phyloP scores from a whole-genome alignment of 1,140 invertebrate species.

The Drosophila yakuba region DNA sequence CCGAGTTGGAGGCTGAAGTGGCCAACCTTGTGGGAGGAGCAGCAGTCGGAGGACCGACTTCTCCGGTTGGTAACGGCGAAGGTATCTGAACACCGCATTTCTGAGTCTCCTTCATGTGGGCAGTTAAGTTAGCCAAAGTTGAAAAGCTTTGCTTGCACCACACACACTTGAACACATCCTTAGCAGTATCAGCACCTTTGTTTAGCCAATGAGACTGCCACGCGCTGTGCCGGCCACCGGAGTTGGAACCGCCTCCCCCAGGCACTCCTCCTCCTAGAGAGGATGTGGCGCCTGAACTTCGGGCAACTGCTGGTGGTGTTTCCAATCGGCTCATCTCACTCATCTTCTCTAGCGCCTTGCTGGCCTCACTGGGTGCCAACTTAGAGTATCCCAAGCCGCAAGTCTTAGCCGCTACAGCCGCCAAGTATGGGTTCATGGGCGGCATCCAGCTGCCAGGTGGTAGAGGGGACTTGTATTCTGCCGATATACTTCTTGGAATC shows the following conservation, averaged over 20 bases:
- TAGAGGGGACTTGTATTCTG: conserved; percentile 85
- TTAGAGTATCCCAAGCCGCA: conserved; percentile 86
- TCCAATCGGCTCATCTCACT: conserved; percentile 92
- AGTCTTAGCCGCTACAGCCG: conserved; percentile 88
- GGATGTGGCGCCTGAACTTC: conserved; percentile 52
- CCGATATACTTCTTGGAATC: conserved; percentile 86
- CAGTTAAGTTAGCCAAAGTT: conserved; percentile 94
- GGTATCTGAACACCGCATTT: conserved; percentile 94
- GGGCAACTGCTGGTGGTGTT: conserved; percentile 36
- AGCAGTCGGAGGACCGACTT: conserved; percentile 1
- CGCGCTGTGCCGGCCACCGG: conserved; percentile 91
- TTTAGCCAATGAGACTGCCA: conserved; percentile 98
- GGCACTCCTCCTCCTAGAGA: conserved; percentile 59
- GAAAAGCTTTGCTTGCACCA: conserved; percentile 98
- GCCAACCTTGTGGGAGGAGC: conserved; percentile 14
- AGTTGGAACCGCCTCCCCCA: conserved; percentile 37
- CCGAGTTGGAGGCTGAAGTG: conserved; percentile 86
- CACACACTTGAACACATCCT: conserved; percentile 97
- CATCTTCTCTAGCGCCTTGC: conserved; percentile 96
- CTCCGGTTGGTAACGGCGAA: conserved; percentile 33
- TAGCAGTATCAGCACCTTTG: conserved; percentile 96
- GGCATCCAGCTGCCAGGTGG: conserved; percentile 90
- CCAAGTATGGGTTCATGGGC: conserved; percentile 92
- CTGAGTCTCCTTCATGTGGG: conserved; percentile 98
- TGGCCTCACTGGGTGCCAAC: conserved; percentile 89